Evolutionary conservation across 2,113 vertebrate genomes (phyloP), one percentile per base, ranked within the genome.

Genomic region (Hydropotes inermis): DNA sequence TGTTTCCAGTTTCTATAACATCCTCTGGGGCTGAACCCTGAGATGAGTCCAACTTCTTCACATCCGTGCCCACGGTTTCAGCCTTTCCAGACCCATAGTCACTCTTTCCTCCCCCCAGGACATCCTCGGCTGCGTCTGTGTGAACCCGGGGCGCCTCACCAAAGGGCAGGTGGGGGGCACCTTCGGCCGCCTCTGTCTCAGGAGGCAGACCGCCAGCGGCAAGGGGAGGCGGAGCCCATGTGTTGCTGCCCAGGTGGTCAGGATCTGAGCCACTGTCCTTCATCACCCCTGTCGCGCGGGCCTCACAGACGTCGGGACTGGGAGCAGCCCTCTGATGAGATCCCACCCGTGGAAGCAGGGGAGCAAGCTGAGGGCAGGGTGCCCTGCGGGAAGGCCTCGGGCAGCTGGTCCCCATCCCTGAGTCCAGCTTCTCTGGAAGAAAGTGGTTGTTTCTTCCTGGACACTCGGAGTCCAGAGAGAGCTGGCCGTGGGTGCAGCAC

Each of bases 121-220:
- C 0, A 98, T 99, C 89, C 98, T 99, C 5, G 99, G 99, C 96
- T 99, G 99, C 0, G 89, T 99, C 14, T 99, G 99, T 33, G 92
- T 99, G 98, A 99, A 99, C 74, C 99, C 99, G 0, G 99, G 99
- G 3, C 99, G 99, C 0, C 98, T 99, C 95, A 99, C 99, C 8
- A 99, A 99, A 98, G 99, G 99, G 27, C 99, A 99, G 47, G 99
- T 99, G 2, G 99, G 99, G 0, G 99, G 99, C 79, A 99, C 99
- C n/a, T 99, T 99, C 0, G 97, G 99, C 57, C 98, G 99, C 33
- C 97, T 99, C 74, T 98, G 99, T 33, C 25, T 99, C 33, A 98
- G 98, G 54, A 96, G 97, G 39, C 36, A 45, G 7, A 19, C 57
- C 0, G 0, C 21, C 0, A 64, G 57, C 0, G 64, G 91, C 1